These are phyloP conservation scores for Luperina testacea DNA, from an alignment of 2,888 invertebrate genomes.

Conservation along the genomic window DNA sequence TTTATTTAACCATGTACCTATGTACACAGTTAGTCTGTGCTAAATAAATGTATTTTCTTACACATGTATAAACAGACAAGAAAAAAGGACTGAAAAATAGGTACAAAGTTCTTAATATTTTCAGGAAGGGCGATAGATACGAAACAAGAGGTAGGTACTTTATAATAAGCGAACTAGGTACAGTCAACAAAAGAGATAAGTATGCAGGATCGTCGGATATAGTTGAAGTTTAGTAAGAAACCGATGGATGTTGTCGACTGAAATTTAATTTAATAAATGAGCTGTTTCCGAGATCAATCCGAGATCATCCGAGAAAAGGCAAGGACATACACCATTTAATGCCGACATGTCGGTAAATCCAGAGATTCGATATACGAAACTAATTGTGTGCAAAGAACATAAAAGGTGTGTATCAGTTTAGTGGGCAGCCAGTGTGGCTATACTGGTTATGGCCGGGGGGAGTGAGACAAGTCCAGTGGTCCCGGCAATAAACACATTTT, in stretches of 20 bases:
- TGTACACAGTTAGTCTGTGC: too few species aligned
- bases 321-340: constrained; percentile 13
- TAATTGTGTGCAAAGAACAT: constrained; percentile 69
- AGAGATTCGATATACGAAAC: constrained; percentile 72
- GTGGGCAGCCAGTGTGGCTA: constrained; percentile 65
- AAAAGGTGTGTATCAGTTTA: constrained; percentile 71
- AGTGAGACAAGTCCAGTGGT: constrained; percentile 61
- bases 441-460: constrained; percentile 59
- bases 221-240: too few species aligned
- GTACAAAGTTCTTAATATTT: too few species aligned
- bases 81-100: not conserved
- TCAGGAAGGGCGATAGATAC: not conserved
- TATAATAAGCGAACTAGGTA: not conserved
- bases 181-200: too few species aligned
- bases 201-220: too few species aligned
- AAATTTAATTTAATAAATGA: too few species aligned
- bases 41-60: too few species aligned
- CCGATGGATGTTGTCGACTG: too few species aligned
- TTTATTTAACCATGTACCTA: too few species aligned
- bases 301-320: not conserved
- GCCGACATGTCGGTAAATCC: constrained; percentile 38
- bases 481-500: constrained; percentile 79
- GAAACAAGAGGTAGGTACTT: not conserved
- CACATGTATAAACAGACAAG: not conserved
- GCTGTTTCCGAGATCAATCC: too few species aligned